phyloP scores from a whole-genome alignment of 2,113 vertebrate genomes.

The Aphyosemion australe region DNA sequence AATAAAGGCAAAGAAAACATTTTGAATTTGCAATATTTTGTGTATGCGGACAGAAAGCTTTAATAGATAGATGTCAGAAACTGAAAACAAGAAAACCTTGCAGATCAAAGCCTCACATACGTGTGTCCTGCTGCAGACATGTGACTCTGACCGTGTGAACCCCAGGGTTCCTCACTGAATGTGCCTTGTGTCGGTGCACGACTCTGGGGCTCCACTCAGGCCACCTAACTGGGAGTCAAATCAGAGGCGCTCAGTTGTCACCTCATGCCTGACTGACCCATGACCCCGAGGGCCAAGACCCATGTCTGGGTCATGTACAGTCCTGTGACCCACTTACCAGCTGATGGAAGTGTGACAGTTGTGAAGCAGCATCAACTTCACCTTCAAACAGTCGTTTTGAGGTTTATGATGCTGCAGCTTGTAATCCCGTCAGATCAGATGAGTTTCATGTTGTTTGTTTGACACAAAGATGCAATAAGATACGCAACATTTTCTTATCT shows the following conservation, averaged over 20 bases:
- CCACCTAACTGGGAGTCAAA: slow-evolving; percentile 74
- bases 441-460: background rate
- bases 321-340: slow-evolving; percentile 77
- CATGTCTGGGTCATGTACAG: slow-evolving; percentile 83
- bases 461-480: background rate
- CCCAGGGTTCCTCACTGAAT: slow-evolving; percentile 48
- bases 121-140: slow-evolving; percentile 36
- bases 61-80: background rate
- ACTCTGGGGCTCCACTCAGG: slow-evolving; percentile 55
- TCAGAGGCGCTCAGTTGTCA: slow-evolving; percentile 76
- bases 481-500: background rate
- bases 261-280: slow-evolving; percentile 88
- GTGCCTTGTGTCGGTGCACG: slow-evolving; percentile 50
- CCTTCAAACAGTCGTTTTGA: slow-evolving; percentile 32
- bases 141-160: slow-evolving; percentile 57
- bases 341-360: slow-evolving; percentile 80
- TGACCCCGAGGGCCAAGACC: slow-evolving; percentile 86
- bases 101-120: slow-evolving; percentile 21
- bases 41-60: background rate
- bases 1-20: no score
- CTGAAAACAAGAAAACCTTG: background rate
- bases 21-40: no score
- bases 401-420: slow-evolving; percentile 10
- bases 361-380: slow-evolving; percentile 43
- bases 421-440: background rate